phyloP scores from a whole-genome alignment of 35 echinoderm and acorn worm species.

The Apostichopus parvimensis region DNA sequence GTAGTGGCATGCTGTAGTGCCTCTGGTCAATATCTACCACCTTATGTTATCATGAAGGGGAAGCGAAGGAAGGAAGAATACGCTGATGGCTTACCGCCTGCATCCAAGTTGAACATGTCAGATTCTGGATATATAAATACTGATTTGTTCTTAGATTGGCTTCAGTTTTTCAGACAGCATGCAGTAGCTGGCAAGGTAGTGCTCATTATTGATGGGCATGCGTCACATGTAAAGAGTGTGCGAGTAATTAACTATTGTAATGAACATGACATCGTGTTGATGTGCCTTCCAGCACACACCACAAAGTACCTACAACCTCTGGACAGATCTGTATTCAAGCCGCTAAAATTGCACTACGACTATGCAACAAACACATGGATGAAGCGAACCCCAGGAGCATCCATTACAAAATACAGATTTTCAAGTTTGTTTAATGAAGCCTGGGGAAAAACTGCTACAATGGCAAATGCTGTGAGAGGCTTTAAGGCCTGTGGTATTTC shows the following conservation, averaged over 20 bases:
- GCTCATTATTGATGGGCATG: background rate
- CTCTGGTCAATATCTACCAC: slow-evolving; percentile 60
- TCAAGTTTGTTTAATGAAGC: slow-evolving; percentile 42
- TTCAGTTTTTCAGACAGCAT: slow-evolving; percentile 44
- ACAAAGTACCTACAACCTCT: slow-evolving; percentile 57
- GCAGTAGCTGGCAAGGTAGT: slow-evolving; percentile 32
- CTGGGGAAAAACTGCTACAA: slow-evolving; percentile 62
- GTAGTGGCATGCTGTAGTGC: slow-evolving; percentile 62
- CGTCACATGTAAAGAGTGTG: too few species aligned
- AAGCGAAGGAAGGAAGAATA: slow-evolving; percentile 51
- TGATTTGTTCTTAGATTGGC: slow-evolving; percentile 60
- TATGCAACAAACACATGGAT: slow-evolving; percentile 56
- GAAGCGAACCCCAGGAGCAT: slow-evolving; percentile 7
- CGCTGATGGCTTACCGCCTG: slow-evolving; percentile 50
- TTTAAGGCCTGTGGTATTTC: slow-evolving; percentile 65
- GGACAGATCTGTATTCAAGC: slow-evolving; percentile 48
- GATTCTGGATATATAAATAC: slow-evolving; percentile 51
- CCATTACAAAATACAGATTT: slow-evolving; percentile 70
- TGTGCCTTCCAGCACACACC: slow-evolving; percentile 45
- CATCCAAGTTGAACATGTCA: slow-evolving; percentile 55
- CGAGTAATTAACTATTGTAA: slow-evolving; percentile 16
- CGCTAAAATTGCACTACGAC: slow-evolving; percentile 42
- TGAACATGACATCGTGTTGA: slow-evolving; percentile 32
- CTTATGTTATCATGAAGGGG: slow-evolving; percentile 63
- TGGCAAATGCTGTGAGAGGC: slow-evolving; percentile 43